Evolutionary conservation across 1,140 invertebrate genomes (phyloP), one percentile per base, ranked within the genome.

Genomic region (Teleopsis dalmanni): DNA sequence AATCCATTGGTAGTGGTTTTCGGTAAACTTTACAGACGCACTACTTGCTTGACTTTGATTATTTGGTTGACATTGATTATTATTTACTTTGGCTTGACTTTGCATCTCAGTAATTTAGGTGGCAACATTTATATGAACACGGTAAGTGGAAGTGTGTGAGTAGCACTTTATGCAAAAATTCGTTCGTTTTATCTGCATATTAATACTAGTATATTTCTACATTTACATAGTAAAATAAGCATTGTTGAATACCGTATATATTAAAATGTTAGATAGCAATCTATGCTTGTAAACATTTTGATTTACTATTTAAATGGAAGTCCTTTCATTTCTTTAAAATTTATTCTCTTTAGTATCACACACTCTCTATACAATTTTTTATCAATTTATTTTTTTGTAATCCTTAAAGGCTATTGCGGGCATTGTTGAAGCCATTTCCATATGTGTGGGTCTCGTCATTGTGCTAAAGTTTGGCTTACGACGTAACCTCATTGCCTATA

Each of bases 1-100:
- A 77, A 47, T 74, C 78, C 25, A 72, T 79, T 40, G 6, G 47
- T 75, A n/a, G 79, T 84, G 55, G 72, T 85, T 0, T 83, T 84
- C 50, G 74, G 75, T 35, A 72, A 74, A 36, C 59, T 72, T 19
- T 77, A 83, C 51, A 68, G 79, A 45, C 79, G 78, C 53, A 79
- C 77, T 29, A 84, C 82, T 0, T 67, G 82, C 6, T 76, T 81
- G 25, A 71, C 82, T 3, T 78, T 82, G 50, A 51, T 82, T 11
- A 77, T 81, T 35, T 86, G 84, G 84, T 81, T 84, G 56, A 74
- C 78, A 10, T 77, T 84, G 54, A 84, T 84, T 47, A 76, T 85
- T 3, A 78, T 82, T 3, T 86, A 86, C 57, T 85, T 85, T 42
- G 83, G 83, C 0, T 63, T 85, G 4, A 76, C 83, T 14, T 70